Base-by-base conservation (phyloP, 2,113 vertebrate genomes). In the Todiramphus saurophagus region DNA sequence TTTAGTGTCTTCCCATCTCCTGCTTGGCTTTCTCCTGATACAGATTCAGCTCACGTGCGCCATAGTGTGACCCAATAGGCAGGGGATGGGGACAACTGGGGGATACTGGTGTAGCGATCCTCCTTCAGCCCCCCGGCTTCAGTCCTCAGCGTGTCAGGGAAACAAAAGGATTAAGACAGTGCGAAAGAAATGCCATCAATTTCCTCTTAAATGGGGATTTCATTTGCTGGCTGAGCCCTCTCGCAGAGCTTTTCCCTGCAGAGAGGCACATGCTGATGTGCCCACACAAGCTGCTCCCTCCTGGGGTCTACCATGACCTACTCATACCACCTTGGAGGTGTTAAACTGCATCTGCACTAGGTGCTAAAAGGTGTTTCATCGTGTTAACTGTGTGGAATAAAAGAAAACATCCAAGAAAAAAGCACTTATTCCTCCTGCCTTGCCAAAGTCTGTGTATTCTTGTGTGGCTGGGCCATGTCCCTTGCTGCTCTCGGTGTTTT, bases 361-460 rank as follows among this genome's bases (percentile, higher is more conserved):
- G 95, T 96, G 95, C 96, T 96, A 97, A 97, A 95, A 96, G 90
- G 90, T 90, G 94, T 88, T 96, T 56, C 7, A 2, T 85, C 92
- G 16, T 43, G 41, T 83, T 59, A 87, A 13, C 83, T 25, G 11
- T 0, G 1, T 1, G 3, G 76, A 92, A 75, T 53, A 35, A 92
- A 83, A 75, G 76, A 72, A 67, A 90, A 74, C 76, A 78, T 5
- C 16, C 46, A 3, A 83, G 75, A 15, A 62, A 81, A 89, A 87
- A 93, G 73, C 83, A 89, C 69, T 96, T 93, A 89, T 41, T 91
- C 48, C n/a, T 87, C 53, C 50, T 33, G 21, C 41, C 66, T 87
- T 31, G 41, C 37, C 43, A 20, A 41, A 70, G 74, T 58, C 73
- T 46, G 33, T 53, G 56, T 76, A 55, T 51, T 86, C 56, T 23